These are phyloP conservation scores for Leptopilina drosophilae DNA, from an alignment of 2,888 invertebrate species.

Conservation along the genomic window DNA sequence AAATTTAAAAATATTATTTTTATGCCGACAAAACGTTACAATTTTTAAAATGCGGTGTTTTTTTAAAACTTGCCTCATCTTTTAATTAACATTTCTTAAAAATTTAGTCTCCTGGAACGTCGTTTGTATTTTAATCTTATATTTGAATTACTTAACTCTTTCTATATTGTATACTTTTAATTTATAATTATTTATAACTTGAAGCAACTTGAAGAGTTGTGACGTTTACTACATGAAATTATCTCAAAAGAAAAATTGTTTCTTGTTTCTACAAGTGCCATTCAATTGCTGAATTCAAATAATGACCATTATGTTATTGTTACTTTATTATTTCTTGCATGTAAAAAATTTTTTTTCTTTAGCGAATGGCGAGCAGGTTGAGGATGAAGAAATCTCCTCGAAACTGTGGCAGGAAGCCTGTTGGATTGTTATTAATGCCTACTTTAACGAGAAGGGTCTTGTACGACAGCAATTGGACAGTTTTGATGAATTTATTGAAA, in stretches of 20 bases:
- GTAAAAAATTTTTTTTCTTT: neutral
- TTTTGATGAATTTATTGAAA: slow-evolving; percentile 99
- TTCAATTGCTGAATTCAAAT: no score
- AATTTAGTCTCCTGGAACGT: neutral
- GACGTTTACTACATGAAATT: neutral
- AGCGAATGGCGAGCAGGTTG: slow-evolving; percentile 86
- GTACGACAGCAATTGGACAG: slow-evolving; percentile 99
- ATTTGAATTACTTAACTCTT: neutral
- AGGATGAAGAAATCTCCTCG: slow-evolving; percentile 96
- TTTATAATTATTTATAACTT: neutral
- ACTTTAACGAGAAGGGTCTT: slow-evolving; percentile 99
- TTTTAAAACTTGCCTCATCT: neutral
- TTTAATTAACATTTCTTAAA: neutral
- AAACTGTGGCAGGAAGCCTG: slow-evolving; percentile 99
- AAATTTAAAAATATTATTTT: no score
- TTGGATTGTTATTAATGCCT: slow-evolving; percentile 99
- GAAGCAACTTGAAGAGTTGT: neutral
- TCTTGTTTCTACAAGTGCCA: neutral
- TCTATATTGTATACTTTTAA: neutral
- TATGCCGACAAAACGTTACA: no score
- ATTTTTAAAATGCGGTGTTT: no score
- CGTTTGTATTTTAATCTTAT: neutral
- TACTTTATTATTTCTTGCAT: neutral
- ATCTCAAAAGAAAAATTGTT: neutral
- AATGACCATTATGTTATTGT: no score